Evolutionary conservation across 2,113 vertebrate species (phyloP).

Genomic region (Calyptommatus sinebrachiatus): DNA sequence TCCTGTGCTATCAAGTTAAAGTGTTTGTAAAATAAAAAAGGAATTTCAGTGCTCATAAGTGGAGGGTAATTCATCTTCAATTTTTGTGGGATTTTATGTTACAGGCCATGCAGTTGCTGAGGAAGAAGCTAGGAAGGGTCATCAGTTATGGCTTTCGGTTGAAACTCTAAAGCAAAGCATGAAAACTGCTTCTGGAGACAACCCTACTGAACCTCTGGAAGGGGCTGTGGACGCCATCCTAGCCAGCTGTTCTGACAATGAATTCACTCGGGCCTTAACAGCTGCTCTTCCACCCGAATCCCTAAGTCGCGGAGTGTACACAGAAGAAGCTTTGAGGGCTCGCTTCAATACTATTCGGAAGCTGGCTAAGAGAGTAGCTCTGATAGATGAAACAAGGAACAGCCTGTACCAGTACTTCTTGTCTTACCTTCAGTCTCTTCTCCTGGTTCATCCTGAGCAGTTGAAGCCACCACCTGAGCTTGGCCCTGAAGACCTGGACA

Average conservation of each 20-base stretch:
- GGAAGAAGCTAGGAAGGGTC: conserved; percentile 88
- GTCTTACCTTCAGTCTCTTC: conserved; percentile 90
- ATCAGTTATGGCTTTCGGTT: conserved; percentile 94
- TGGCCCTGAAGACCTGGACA: conserved; percentile 79
- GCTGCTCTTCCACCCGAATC: conserved; percentile 83
- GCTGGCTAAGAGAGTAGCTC: conserved; percentile 85
- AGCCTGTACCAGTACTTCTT: conserved; percentile 95
- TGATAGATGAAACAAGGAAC: conserved; percentile 91
- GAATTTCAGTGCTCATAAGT: neutral
- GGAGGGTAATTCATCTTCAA: neutral
- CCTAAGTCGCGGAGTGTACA: conserved; percentile 86
- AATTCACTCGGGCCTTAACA: conserved; percentile 83
- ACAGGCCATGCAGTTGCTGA: conserved; percentile 88
- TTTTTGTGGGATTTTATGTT: neutral
- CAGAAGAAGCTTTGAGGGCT: conserved; percentile 86
- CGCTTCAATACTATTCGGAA: conserved; percentile 84
- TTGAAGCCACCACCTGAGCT: conserved; percentile 82
- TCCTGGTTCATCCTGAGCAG: conserved; percentile 82
- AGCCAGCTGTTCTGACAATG: conserved; percentile 76
- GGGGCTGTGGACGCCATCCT: conserved; percentile 76
- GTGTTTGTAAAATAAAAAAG: neutral
- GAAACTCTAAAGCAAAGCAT: conserved; percentile 86
- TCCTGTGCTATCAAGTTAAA: neutral
- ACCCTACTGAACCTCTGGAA: conserved; percentile 80
- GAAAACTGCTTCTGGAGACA: conserved; percentile 73